phyloP scores from a whole-genome alignment of 2,888 invertebrate genomes.

The Prenolepis imparis region DNA sequence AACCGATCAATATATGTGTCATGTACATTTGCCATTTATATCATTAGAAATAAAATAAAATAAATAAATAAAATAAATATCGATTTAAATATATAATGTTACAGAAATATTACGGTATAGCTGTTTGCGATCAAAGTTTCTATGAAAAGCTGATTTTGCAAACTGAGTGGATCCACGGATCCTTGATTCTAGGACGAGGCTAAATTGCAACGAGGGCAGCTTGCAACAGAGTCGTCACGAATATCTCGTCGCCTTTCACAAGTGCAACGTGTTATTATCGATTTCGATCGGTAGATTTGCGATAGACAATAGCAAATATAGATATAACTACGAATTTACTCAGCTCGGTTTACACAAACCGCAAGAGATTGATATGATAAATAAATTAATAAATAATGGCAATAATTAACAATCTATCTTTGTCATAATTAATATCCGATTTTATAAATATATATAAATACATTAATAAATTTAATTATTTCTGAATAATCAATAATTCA shows the following conservation, averaged over 20 bases:
- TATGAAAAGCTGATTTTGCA: not conserved
- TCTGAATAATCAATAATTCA: not conserved
- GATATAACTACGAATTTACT: not conserved
- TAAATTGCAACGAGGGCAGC: conserved; percentile 29
- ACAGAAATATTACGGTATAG: not conserved
- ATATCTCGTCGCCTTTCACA: conserved; percentile 45
- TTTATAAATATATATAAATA: not conserved
- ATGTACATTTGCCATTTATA: not conserved
- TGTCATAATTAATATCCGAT: not conserved
- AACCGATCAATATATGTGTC: no score
- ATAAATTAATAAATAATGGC: conserved; percentile 1
- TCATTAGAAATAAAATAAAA: not conserved
- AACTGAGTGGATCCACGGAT: conserved; percentile 23
- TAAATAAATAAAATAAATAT: no score
- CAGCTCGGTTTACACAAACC: not conserved
- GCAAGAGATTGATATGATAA: not conserved
- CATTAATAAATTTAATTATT: not conserved
- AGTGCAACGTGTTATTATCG: conserved; percentile 11
- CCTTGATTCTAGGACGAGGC: conserved; percentile 41
- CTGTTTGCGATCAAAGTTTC: conserved; percentile 8
- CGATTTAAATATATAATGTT: not conserved
- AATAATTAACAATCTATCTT: not conserved
- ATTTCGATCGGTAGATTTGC: conserved; percentile 21
- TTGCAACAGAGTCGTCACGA: conserved; percentile 33
- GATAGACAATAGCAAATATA: not conserved